Conservation (phyloP, 1,140 invertebrate genomes). For the Nasonia giraulti region DNA sequence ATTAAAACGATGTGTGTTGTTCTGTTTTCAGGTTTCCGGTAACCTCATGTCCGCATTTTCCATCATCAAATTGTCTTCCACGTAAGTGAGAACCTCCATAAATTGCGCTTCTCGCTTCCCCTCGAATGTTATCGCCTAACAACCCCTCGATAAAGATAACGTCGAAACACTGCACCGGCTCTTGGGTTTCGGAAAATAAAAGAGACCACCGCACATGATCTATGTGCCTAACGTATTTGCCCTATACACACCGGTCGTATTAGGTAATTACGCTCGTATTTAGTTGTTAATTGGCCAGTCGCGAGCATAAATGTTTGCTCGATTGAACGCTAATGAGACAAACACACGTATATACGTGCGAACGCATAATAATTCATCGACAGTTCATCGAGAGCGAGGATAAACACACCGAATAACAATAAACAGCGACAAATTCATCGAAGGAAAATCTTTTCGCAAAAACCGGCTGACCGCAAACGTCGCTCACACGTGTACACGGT, state of each 20-base stretch:
- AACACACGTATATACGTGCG: neutral
- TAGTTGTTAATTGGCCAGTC: neutral
- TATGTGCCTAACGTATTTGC: neutral
- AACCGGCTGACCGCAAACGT: neutral
- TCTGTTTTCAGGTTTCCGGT: constrained; percentile 53
- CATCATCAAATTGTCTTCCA: constrained; percentile 48
- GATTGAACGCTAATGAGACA: neutral
- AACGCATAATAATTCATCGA: neutral
- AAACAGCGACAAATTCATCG: neutral
- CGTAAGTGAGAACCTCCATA: constrained; percentile 49
- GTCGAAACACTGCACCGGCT: too few species aligned
- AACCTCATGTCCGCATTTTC: constrained; percentile 53
- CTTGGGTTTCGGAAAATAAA: too few species aligned
- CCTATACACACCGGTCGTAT: neutral
- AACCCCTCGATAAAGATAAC: too few species aligned
- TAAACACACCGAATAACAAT: neutral
- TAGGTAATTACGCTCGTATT: neutral
- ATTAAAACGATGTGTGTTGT: neutral
- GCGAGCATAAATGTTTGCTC: neutral
- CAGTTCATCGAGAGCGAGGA: too few species aligned
- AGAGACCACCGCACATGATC: neutral
- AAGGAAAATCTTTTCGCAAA: neutral
- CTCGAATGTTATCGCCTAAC: too few species aligned
- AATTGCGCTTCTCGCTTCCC: too few species aligned
- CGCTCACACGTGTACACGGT: neutral